Percentiles rank a stretch among this genome's conserved stretches.
phyloP scores from a whole-genome alignment of 2,888 invertebrate genomes.

The Agrotis ipsilon region DNA sequence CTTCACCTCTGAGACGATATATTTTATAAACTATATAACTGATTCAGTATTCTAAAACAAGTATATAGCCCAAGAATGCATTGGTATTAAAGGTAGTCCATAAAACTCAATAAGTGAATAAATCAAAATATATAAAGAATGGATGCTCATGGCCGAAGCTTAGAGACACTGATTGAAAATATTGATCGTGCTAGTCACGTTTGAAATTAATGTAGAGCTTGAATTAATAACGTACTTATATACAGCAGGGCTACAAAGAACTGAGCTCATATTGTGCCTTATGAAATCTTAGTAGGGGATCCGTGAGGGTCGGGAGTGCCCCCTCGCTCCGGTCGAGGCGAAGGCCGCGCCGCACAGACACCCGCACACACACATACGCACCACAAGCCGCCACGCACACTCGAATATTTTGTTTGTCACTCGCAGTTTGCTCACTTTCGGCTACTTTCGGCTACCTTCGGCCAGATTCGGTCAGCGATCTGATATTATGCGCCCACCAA shows the following conservation, averaged over 20 bases:
- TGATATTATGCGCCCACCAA: slow-evolving; percentile 7
- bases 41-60: too few relatives aligned
- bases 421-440: slow-evolving; percentile 22
- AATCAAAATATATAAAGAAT: not conserved
- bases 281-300: slow-evolving; percentile 44
- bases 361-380: slow-evolving; percentile 5
- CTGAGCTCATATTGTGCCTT: slow-evolving; percentile 20
- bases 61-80: not conserved
- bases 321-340: slow-evolving; percentile 56
- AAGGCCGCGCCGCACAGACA: slow-evolving; percentile 52
- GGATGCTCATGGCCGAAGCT: not conserved
- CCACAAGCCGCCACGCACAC: slow-evolving; percentile 21
- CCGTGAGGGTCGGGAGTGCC: slow-evolving; percentile 29
- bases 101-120: not conserved
- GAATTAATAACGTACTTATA: slow-evolving; percentile 38
- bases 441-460: slow-evolving; percentile 28
- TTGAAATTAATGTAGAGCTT: slow-evolving; percentile 13
- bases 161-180: slow-evolving; percentile 22
- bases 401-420: slow-evolving; percentile 36
- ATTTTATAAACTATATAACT: too few relatives aligned
- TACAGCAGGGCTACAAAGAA: slow-evolving; percentile 12
- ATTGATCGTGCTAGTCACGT: slow-evolving; percentile 35
- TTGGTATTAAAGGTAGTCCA: not conserved
- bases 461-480: slow-evolving; percentile 7
- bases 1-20: not conserved